phyloP scores from a whole-genome alignment of 2,113 vertebrate genomes.

The Mystacornis crossleyi region DNA sequence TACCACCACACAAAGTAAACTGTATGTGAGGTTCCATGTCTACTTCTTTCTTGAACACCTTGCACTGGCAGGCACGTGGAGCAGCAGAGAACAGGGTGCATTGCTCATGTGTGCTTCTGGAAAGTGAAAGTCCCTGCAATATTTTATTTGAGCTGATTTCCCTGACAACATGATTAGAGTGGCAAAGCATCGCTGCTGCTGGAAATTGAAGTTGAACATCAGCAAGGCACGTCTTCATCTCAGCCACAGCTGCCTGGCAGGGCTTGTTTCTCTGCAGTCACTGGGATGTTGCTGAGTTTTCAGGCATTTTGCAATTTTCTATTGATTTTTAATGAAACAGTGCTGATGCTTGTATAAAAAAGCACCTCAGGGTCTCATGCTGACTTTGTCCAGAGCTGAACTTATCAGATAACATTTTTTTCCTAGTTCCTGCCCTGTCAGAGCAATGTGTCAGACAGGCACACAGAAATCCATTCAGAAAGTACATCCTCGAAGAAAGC shows the following conservation, averaged over 20 bases:
- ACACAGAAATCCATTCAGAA: neutral
- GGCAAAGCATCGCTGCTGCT: neutral
- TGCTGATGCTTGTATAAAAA: neutral
- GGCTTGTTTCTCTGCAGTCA: neutral
- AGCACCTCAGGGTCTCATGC: neutral
- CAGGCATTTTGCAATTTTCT: neutral
- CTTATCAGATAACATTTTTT: neutral
- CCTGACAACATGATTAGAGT: neutral
- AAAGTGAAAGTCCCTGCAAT: neutral
- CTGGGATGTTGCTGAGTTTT: neutral
- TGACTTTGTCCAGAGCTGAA: neutral
- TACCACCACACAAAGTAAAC: neutral
- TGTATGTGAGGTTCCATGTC: accelerated
- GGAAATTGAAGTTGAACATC: neutral
- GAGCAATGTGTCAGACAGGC: neutral
- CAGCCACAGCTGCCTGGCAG: neutral
- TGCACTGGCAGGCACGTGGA: neutral
- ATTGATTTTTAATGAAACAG: constrained; percentile 27
- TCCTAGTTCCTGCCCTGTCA: neutral
- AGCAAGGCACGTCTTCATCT: accelerated
- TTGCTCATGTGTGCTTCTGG: accelerated
- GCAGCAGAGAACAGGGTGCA: neutral
- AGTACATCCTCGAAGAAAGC: neutral
- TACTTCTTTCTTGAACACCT: neutral
- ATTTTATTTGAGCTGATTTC: neutral